These are phyloP conservation scores for Meandrina meandrites DNA, from an alignment of 92 coral and sea anemone species.

Conservation along the genomic window DNA sequence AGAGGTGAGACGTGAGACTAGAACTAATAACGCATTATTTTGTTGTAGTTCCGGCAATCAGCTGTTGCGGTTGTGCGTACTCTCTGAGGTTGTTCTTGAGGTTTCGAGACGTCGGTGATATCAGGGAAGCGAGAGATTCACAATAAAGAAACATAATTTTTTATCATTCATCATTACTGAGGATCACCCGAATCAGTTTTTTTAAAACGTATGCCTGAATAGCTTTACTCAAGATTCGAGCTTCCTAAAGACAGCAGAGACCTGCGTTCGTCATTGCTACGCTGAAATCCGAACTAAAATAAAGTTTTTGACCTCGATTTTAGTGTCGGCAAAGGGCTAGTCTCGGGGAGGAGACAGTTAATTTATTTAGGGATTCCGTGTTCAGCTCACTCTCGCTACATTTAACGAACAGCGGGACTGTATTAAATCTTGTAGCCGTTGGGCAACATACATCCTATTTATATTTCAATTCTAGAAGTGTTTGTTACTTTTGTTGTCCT, in stretches of 20 bases:
- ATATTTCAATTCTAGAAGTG: neutral
- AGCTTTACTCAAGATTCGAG: neutral
- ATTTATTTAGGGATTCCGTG: neutral
- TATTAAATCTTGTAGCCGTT: neutral
- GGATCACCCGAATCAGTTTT: neutral
- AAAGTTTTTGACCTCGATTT: no score
- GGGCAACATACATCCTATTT: neutral
- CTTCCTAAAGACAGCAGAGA: neutral
- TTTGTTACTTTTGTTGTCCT: neutral
- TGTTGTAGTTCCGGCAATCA: neutral
- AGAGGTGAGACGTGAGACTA: conserved; percentile 9
- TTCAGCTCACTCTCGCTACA: neutral
- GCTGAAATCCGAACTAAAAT: no score
- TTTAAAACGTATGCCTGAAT: neutral
- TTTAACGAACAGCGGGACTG: neutral
- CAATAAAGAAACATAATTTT: neutral
- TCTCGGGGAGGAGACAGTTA: neutral
- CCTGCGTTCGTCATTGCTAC: neutral
- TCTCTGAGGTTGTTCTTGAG: neutral
- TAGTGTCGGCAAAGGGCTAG: neutral
- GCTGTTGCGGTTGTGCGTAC: neutral
- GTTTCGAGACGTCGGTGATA: neutral
- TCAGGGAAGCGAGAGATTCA: neutral
- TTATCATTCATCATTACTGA: neutral
- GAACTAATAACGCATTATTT: neutral